phyloP scores from a whole-genome alignment of 2,888 invertebrate genomes.

The Neoascia interrupta region DNA sequence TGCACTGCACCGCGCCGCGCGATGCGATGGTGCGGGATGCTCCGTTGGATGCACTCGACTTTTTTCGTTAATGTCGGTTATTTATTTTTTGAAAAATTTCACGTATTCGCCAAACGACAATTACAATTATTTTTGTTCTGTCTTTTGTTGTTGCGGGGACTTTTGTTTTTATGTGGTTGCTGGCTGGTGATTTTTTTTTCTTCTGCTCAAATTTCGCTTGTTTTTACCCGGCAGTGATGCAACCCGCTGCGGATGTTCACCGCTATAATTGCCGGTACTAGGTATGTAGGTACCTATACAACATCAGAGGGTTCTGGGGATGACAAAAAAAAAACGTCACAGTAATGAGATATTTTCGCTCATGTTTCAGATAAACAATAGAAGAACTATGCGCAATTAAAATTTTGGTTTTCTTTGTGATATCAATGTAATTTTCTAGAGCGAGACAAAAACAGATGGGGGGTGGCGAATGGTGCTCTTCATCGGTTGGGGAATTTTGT shows the following conservation, averaged over 20 bases:
- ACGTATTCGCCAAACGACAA: slow-evolving; percentile 59
- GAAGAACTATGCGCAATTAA: slow-evolving; percentile 30
- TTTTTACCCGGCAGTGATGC: no score
- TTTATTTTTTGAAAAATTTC: slow-evolving; percentile 60
- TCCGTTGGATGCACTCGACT: slow-evolving; percentile 52
- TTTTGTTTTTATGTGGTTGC: slow-evolving; percentile 2
- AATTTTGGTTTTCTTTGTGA: slow-evolving; percentile 12
- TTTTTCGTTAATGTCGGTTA: slow-evolving; percentile 58
- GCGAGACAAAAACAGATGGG: no score
- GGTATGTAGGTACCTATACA: neutral
- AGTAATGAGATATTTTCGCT: slow-evolving; percentile 32
- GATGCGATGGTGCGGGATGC: slow-evolving; percentile 23
- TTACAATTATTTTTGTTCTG: slow-evolving; percentile 60
- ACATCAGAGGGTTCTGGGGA: neutral
- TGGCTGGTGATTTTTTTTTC: neutral
- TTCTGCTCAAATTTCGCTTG: neutral
- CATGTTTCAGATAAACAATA: neutral
- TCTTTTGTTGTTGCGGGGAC: slow-evolving; percentile 30
- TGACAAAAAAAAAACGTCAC: neutral
- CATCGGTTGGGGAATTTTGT: no score
- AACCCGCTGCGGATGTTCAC: slow-evolving; percentile 18
- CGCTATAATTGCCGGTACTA: slow-evolving; percentile 7
- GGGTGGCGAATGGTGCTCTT: no score
- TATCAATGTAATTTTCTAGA: no score
- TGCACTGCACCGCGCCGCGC: no score